A percentile compares a stretch with the other conserved stretches of the same genome.
phyloP scores from a whole-genome alignment of 1,140 invertebrate species.

The Drosophila pectinifera region DNA sequence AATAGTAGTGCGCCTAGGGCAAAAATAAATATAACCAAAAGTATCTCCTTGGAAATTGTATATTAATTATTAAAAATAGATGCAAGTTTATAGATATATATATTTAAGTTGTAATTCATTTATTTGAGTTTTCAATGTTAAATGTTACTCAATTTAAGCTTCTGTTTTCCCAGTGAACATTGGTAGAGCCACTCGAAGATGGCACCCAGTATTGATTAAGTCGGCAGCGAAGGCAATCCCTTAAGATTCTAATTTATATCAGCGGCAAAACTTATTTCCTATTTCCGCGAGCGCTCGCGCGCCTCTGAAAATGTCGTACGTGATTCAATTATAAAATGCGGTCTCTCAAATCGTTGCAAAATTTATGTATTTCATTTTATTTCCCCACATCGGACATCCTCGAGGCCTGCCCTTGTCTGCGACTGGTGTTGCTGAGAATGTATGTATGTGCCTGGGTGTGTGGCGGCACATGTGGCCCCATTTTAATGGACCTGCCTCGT shows the following conservation, averaged over 20 bases:
- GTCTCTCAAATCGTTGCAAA: conserved; percentile 84
- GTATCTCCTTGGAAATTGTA: background rate
- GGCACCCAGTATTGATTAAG: conserved; percentile 68
- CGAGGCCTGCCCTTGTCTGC: conserved; percentile 33
- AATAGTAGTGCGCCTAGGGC: background rate
- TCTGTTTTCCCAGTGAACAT: conserved; percentile 6
- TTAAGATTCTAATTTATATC: conserved; percentile 84
- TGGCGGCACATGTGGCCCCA: conserved; percentile 66
- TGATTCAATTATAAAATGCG: conserved; percentile 85
- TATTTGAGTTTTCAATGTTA: background rate
- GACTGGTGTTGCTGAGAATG: conserved; percentile 18
- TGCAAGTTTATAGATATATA: too few relatives aligned
- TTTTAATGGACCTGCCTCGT: conserved; percentile 83
- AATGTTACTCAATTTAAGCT: background rate
- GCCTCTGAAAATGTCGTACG: conserved; percentile 77
- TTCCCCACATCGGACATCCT: conserved; percentile 58
- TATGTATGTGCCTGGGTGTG: conserved; percentile 29
- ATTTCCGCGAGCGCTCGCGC: conserved; percentile 56
- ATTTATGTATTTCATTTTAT: conserved; percentile 85
- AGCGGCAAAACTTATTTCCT: conserved; percentile 81
- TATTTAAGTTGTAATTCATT: too few relatives aligned
- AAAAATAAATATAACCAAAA: background rate
- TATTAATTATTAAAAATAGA: too few relatives aligned
- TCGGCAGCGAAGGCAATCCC: conserved; percentile 61
- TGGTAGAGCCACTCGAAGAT: background rate